phyloP scores from a whole-genome alignment of 1,140 invertebrate species.

The Pseudomyrmex pallidus region DNA sequence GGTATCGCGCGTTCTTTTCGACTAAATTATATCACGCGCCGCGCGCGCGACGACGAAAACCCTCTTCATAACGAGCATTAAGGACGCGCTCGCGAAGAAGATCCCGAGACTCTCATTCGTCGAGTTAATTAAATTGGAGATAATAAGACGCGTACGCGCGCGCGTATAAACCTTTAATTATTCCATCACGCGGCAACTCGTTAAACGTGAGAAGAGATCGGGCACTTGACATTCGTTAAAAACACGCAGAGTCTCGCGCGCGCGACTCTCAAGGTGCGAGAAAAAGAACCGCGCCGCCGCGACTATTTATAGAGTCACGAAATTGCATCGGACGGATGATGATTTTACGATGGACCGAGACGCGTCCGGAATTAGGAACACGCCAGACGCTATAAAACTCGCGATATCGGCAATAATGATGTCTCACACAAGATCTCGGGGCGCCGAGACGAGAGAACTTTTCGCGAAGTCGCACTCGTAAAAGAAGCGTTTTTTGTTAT shows the following conservation, averaged over 20 bases:
- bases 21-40: constrained; percentile 15
- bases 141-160: constrained; percentile 8
- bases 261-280: background rate
- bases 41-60: background rate
- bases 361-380: background rate
- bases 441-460: constrained; percentile 46
- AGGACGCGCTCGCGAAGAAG: background rate
- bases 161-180: constrained; percentile 8
- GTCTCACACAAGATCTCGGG: constrained; percentile 7
- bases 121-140: constrained; percentile 41
- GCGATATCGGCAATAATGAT: constrained; percentile 1
- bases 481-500: constrained; percentile 32
- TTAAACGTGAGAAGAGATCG: background rate
- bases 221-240: constrained; percentile 7
- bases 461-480: constrained; percentile 40
- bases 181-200: background rate
- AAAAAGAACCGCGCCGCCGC: too few species aligned
- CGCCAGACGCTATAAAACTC: constrained; percentile 10
- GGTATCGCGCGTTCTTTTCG: constrained; percentile 8
- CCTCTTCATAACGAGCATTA: background rate
- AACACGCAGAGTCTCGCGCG: background rate
- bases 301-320: background rate
- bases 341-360: constrained; percentile 29
- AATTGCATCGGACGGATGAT: constrained; percentile 15
- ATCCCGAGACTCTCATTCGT: background rate